Percentiles rank a stretch among this genome's conserved stretches.
phyloP scores from a whole-genome alignment of 2,888 invertebrate species.

The Leucophenga maculata region DNA sequence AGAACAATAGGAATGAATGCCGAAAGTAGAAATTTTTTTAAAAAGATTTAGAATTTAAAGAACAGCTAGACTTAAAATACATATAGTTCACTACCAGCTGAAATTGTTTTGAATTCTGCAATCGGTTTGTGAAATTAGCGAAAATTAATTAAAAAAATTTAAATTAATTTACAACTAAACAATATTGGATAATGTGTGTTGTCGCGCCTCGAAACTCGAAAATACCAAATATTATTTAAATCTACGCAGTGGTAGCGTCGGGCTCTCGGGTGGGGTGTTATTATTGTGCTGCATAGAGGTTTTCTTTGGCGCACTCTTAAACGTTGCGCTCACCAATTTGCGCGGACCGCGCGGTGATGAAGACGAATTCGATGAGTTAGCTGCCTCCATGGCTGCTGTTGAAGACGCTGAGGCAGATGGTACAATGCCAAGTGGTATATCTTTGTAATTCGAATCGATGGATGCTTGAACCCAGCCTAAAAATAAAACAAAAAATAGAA shows the following conservation, averaged over 20 bases:
- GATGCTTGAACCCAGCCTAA: constrained; percentile 71
- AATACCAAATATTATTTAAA: constrained; percentile 64
- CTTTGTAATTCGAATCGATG: constrained; percentile 62
- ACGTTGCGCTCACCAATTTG: constrained; percentile 65
- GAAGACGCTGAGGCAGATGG: constrained; percentile 66
- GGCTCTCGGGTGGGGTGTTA: constrained; percentile 66
- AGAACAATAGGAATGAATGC: constrained; percentile 3
- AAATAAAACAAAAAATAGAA: constrained; percentile 20
- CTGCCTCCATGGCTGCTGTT: constrained; percentile 66
- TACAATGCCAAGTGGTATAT: constrained; percentile 57
- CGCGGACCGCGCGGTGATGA: constrained; percentile 69
- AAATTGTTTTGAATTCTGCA: constrained; percentile 1
- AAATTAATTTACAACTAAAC: constrained; percentile 1
- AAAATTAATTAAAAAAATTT: constrained; percentile 20
- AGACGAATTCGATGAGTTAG: constrained; percentile 51
- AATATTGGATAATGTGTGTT: neutral
- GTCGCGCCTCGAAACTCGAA: constrained; percentile 32
- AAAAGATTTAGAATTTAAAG: no score
- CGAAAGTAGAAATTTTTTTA: neutral
- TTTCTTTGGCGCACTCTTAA: constrained; percentile 68
- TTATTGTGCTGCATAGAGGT: constrained; percentile 57
- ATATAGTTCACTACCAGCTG: constrained; percentile 22
- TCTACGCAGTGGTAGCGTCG: constrained; percentile 70
- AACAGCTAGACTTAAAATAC: neutral
- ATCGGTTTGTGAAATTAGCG: constrained; percentile 20